These are phyloP conservation scores for Lordiphosa clarofinis DNA, from an alignment of 1,140 invertebrate genomes.

Conservation along the genomic window DNA sequence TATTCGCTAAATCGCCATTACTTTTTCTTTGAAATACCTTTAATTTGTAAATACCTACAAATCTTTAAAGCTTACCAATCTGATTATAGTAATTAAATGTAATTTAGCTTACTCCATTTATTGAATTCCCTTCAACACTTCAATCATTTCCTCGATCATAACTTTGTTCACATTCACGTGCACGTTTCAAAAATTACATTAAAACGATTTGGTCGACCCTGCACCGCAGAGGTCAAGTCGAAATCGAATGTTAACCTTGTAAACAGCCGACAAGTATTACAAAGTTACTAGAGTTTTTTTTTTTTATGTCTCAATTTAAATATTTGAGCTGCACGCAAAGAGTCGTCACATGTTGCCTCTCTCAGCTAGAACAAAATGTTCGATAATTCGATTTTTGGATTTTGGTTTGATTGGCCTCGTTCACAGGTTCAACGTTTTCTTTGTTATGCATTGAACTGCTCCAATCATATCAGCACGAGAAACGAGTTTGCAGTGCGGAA, in stretches of 20 bases:
- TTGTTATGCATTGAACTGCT: too few species aligned
- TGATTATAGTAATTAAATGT: conserved; percentile 21
- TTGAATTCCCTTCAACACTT: not conserved
- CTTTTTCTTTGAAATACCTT: too few species aligned
- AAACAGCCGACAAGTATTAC: conserved; percentile 58
- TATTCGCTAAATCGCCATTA: too few species aligned
- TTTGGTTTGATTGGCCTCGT: conserved; percentile 1
- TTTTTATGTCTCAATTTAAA: conserved; percentile 59
- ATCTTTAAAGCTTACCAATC: conserved; percentile 4
- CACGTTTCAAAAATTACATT: conserved; percentile 26
- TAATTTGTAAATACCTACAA: too few species aligned
- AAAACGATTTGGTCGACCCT: conserved; percentile 39
- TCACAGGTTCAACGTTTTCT: conserved; percentile 36
- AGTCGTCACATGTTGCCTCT: conserved; percentile 22
- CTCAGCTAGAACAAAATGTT: conserved; percentile 11
- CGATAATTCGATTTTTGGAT: conserved; percentile 1
- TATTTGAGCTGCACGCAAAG: conserved; percentile 53
- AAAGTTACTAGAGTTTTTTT: conserved; percentile 42
- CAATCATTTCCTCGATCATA: conserved; percentile 33
- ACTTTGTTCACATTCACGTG: conserved; percentile 37
- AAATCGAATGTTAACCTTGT: conserved; percentile 50
- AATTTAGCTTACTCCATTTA: conserved; percentile 14
- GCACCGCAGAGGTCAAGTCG: conserved; percentile 46
- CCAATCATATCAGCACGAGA: conserved; percentile 12
- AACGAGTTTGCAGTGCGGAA: conserved; percentile 55